Evolutionary conservation across 2,797 vertebrate species (phyloP), one percentile per base, ranked within the genome.

Genomic region (Enteromius treurensis): DNA sequence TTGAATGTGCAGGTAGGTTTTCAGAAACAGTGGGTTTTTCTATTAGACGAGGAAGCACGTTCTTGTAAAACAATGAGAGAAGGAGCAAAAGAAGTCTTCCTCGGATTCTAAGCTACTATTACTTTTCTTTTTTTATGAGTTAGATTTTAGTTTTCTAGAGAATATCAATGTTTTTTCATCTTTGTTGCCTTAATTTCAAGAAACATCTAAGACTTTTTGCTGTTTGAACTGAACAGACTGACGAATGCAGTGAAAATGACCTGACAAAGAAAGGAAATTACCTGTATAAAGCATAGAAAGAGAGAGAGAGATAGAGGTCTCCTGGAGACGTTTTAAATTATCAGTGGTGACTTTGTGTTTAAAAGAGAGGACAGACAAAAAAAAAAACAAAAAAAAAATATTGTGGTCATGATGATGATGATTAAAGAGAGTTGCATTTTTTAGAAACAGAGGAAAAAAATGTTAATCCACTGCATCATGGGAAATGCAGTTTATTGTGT

Each of bases 141-240:
- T 88, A 91, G 91, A 89, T 90, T 91, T 94, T 94, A 95, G 93
- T 95, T 96, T 96, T 95, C 90, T 97, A 97, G 94, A 95, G 95
- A 94, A 93, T 93, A 95, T 97, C 95, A 96, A 94, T 95, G 95
- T 95, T 97, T 97, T 95, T 96, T 96, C 95, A 95, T 97, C 96
- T 97, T 98, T 97, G 96, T 97, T 98, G 97, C 97, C 97, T 99
- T 98, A 99, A 98, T 98, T 98, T 98, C 96, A 95, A 96, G 95
- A 96, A 90, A 96, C 91, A 94, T 96, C 95, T 94, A 94, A 96
- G 90, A 93, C 96, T 95, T 95, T 92, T 86, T 91, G 94, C 94
- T 93, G 94, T 97, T 94, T 90, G 86, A 80, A 73, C 69, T 92
- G 93, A 93, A 92, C 91, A 92, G 93, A 94, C 91, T 91, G 86